Conservation (phyloP, 92 coral and sea anemone genomes). For the Paragorgia papillata region DNA sequence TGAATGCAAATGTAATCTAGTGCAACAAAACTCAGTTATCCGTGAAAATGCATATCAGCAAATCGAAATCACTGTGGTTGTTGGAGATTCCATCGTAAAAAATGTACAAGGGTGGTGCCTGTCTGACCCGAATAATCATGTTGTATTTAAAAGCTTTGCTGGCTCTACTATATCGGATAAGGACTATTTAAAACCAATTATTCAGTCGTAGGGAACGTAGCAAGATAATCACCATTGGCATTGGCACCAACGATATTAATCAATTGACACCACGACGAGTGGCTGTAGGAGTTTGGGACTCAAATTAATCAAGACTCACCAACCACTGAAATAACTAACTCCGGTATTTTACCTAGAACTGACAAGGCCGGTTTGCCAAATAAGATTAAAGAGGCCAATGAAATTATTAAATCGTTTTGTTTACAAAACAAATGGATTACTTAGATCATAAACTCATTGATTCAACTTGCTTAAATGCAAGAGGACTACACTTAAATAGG, state of each 20-base stretch:
- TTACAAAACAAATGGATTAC: slow-evolving; percentile 1
- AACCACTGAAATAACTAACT: slow-evolving; percentile 44
- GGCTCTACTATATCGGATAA: slow-evolving; percentile 58
- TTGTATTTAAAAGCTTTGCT: slow-evolving; percentile 60
- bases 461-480: slow-evolving; percentile 38
- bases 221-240: slow-evolving; percentile 56
- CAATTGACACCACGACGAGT: slow-evolving; percentile 46
- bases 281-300: slow-evolving; percentile 54
- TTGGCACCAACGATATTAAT: slow-evolving; percentile 42
- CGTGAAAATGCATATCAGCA: too few species aligned
- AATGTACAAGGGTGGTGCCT: slow-evolving; percentile 19
- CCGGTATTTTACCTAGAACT: slow-evolving; percentile 40
- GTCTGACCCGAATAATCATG: slow-evolving; percentile 47
- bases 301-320: slow-evolving; percentile 60
- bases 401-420: slow-evolving; percentile 12
- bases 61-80: neutral
- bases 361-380: slow-evolving; percentile 42
- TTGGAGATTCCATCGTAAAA: neutral
- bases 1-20: too few species aligned
- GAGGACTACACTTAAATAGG: slow-evolving; percentile 34
- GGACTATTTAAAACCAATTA: slow-evolving; percentile 59
- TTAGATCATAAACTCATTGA: slow-evolving; percentile 15
- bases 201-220: slow-evolving; percentile 59
- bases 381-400: slow-evolving; percentile 44
- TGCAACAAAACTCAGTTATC: neutral